Conservation (phyloP, 2,888 invertebrate species). For the Tinea trinotella region DNA sequence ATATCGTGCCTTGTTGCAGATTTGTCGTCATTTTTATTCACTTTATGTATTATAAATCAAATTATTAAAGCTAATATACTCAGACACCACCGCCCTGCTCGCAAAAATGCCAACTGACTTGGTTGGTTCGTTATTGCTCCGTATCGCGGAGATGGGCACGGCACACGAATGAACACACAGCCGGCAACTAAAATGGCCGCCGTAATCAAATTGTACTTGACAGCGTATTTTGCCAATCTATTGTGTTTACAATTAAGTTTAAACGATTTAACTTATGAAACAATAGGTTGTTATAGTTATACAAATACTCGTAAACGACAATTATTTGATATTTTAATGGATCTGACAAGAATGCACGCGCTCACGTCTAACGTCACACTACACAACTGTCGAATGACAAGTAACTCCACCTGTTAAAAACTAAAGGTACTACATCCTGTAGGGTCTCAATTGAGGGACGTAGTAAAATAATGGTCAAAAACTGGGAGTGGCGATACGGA, state of each 20-base stretch:
- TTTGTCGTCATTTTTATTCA: conserved; percentile 85
- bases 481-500: conserved; percentile 55
- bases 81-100: conserved; percentile 66
- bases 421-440: conserved; percentile 27
- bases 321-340: neutral
- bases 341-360: neutral
- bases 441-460: conserved; percentile 31
- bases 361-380: conserved; percentile 50
- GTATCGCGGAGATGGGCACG: conserved; percentile 66
- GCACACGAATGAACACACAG: conserved; percentile 67
- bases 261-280: neutral
- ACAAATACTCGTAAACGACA: neutral
- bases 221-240: neutral
- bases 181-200: conserved; percentile 72
- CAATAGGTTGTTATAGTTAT: neutral
- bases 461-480: conserved; percentile 47
- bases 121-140: conserved; percentile 51
- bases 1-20: conserved; percentile 92
- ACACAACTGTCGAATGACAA: conserved; percentile 32
- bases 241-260: neutral
- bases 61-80: conserved; percentile 51
- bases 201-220: conserved; percentile 40
- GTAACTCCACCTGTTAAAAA: conserved; percentile 61
- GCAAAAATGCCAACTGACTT: conserved; percentile 72
- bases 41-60: conserved; percentile 51